These are phyloP conservation scores for Argyresthia goedartella DNA, from an alignment of 2,888 invertebrate species.

Conservation along the genomic window DNA sequence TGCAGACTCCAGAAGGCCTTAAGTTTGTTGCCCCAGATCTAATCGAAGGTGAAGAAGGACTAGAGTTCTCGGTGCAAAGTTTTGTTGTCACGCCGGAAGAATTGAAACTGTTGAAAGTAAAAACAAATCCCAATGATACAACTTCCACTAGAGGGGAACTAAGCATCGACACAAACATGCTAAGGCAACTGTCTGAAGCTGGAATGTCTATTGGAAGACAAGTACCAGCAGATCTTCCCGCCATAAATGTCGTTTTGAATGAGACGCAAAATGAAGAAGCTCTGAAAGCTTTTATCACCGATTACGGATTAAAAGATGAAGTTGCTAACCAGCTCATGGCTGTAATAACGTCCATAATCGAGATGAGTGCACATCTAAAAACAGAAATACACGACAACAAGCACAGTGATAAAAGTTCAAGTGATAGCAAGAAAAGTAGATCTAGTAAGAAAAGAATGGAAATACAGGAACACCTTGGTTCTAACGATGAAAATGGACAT, in stretches of 20 bases:
- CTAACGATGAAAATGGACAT: slow-evolving; percentile 29
- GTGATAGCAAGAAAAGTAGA: slow-evolving; percentile 37
- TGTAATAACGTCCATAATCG: slow-evolving; percentile 60
- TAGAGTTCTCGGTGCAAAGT: slow-evolving; percentile 79
- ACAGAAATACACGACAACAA: slow-evolving; percentile 43
- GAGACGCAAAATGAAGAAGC: slow-evolving; percentile 61
- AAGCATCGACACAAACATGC: slow-evolving; percentile 75
- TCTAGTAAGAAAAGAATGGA: slow-evolving; percentile 36
- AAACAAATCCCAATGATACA: slow-evolving; percentile 63
- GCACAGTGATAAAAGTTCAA: slow-evolving; percentile 25
- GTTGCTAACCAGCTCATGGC: slow-evolving; percentile 66
- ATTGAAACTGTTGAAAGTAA: slow-evolving; percentile 56
- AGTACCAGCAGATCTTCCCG: slow-evolving; percentile 71
- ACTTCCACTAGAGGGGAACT: slow-evolving; percentile 70
- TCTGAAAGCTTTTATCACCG: slow-evolving; percentile 57
- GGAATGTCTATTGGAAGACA: slow-evolving; percentile 78
- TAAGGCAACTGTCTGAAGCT: slow-evolving; percentile 76
- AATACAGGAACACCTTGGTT: slow-evolving; percentile 23
- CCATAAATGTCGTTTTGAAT: slow-evolving; percentile 70
- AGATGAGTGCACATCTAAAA: slow-evolving; percentile 63
- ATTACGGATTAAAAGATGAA: slow-evolving; percentile 61
- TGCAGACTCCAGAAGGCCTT: slow-evolving; percentile 78
- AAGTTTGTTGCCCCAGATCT: slow-evolving; percentile 79
- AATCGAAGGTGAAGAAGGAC: slow-evolving; percentile 74
- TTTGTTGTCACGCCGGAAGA: slow-evolving; percentile 70